phyloP scores from a whole-genome alignment of 2,888 invertebrate species.

The Megalurothrips usitatus region DNA sequence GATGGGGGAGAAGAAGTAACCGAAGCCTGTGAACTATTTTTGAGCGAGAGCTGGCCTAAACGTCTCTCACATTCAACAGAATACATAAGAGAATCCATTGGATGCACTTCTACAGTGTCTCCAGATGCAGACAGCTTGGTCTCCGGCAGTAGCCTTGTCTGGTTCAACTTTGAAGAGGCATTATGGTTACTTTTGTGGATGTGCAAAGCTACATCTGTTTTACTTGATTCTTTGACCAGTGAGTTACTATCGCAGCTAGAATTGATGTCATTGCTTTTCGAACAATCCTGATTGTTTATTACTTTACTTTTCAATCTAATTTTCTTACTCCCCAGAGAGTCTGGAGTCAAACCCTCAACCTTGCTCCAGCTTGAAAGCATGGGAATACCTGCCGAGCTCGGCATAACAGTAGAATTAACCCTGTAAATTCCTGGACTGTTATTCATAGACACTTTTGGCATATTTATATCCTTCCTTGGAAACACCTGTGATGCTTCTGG shows the following conservation, averaged over 20 bases:
- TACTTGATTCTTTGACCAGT: background rate
- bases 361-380: background rate
- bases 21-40: background rate
- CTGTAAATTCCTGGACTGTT: background rate
- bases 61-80: conserved; percentile 7
- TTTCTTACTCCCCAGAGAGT: background rate
- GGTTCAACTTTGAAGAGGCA: background rate
- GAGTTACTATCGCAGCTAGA: background rate
- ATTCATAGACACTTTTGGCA: background rate
- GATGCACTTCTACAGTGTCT: background rate
- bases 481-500: background rate
- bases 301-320: background rate
- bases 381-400: background rate
- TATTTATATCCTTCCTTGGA: background rate
- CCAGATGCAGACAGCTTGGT: background rate
- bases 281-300: background rate
- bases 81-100: background rate
- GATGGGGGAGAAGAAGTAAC: background rate
- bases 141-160: background rate
- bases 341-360: background rate
- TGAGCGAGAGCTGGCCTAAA: background rate
- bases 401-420: background rate
- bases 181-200: background rate
- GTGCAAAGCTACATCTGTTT: background rate
- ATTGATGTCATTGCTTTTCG: background rate